Conservation (phyloP, 2,113 vertebrate genomes). For the Tringa solitaria region DNA sequence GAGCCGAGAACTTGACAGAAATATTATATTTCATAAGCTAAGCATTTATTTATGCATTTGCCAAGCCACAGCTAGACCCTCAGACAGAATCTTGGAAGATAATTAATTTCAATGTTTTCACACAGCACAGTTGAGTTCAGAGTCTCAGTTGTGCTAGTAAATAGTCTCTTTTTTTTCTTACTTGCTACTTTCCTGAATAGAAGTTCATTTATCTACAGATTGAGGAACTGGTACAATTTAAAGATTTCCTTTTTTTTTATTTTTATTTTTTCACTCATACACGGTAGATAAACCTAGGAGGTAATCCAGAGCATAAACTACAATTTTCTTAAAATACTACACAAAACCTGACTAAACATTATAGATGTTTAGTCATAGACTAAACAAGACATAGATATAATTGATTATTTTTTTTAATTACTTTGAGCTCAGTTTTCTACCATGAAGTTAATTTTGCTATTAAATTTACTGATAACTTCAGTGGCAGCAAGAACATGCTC, state of each 20-base stretch:
- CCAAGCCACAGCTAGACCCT: neutral
- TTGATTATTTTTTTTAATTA: neutral
- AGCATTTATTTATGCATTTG: neutral
- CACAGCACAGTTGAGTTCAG: neutral
- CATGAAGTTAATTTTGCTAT: neutral
- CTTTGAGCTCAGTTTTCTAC: neutral
- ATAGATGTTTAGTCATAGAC: too few relatives aligned
- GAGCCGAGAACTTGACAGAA: neutral
- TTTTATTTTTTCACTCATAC: neutral
- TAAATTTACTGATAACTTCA: neutral
- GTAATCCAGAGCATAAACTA: neutral
- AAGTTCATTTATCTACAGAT: neutral
- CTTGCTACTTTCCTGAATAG: neutral
- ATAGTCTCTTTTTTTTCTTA: neutral
- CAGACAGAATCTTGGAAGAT: neutral
- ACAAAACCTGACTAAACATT: neutral
- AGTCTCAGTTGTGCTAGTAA: neutral
- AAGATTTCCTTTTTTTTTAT: neutral
- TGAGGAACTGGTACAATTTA: neutral
- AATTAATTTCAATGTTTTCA: neutral
- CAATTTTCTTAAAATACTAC: neutral
- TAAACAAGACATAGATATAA: neutral
- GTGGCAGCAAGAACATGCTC: neutral
- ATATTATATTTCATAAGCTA: neutral
- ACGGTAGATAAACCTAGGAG: neutral